Conservation (phyloP, 2,888 invertebrate genomes). For the Candidula unifasciata region DNA sequence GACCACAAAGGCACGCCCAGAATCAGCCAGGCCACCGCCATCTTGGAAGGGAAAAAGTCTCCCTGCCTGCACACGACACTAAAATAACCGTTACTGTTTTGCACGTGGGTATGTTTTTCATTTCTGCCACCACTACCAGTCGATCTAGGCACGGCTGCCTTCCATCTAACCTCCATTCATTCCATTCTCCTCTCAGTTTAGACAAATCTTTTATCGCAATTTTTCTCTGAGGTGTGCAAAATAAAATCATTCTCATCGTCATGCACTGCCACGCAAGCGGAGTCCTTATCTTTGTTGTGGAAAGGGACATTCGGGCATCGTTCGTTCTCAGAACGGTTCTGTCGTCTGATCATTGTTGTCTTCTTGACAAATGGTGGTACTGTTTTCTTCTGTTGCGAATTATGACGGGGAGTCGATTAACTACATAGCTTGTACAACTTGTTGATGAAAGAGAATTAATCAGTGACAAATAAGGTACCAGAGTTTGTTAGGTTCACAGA, state of each 20-base stretch:
- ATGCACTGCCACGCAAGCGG: constrained; percentile 10
- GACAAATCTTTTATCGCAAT: neutral
- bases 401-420: too few species aligned
- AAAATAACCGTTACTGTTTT: constrained; percentile 42
- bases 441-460: too few species aligned
- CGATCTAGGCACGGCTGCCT: constrained; percentile 11
- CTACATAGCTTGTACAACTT: too few species aligned
- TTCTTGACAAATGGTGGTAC: too few species aligned
- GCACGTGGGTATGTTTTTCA: constrained; percentile 46
- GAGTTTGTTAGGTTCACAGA: too few species aligned
- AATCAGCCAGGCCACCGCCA: neutral
- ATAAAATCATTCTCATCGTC: too few species aligned
- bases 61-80: constrained; percentile 55
- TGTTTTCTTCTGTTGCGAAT: too few species aligned
- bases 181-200: neutral
- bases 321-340: too few species aligned
- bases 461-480: too few species aligned
- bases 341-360: too few species aligned
- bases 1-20: constrained; percentile 15
- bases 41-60: constrained; percentile 6
- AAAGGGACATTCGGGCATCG: neutral
- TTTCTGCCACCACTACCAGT: constrained; percentile 29
- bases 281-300: too few species aligned
- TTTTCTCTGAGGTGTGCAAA: constrained; percentile 7
- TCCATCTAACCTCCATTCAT: constrained; percentile 16